Percentiles rank a stretch among this genome's conserved stretches.
phyloP scores from a whole-genome alignment of 2,797 vertebrate genomes.

The Onychomys arenicola region DNA sequence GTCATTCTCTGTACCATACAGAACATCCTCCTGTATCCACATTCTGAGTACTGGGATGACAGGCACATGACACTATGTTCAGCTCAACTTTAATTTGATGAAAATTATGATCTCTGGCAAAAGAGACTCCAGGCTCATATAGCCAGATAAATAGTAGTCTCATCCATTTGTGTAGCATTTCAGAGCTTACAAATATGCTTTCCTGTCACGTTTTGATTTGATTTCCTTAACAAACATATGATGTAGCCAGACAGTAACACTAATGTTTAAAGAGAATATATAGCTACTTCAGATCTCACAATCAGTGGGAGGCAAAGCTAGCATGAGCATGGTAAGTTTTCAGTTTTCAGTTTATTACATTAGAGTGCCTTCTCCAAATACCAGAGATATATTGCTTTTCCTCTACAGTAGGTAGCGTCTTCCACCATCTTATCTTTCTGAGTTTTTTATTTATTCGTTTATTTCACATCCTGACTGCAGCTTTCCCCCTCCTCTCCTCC shows the following conservation, averaged over 20 bases:
- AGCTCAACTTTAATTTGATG: constrained; percentile 15
- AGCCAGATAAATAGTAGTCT: constrained; percentile 20
- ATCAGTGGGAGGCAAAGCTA: neutral
- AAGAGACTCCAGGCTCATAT: constrained; percentile 22
- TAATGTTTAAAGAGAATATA: constrained; percentile 45
- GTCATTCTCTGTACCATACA: neutral
- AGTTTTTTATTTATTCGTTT: neutral
- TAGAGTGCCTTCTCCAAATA: constrained; percentile 3
- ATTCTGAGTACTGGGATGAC: neutral
- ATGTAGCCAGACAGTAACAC: constrained; percentile 54
- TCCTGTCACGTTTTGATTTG: constrained; percentile 51
- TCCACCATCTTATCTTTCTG: constrained; percentile 2
- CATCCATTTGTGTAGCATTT: constrained; percentile 17
- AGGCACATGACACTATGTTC: neutral
- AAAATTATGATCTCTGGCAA: constrained; percentile 15
- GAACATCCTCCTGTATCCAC: neutral
- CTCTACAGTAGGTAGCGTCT: neutral
- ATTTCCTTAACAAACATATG: constrained; percentile 58
- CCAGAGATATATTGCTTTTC: neutral
- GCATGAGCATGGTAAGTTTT: constrained; percentile 10
- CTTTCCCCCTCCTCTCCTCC: neutral
- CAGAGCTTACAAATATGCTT: constrained; percentile 38
- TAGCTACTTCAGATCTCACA: constrained; percentile 1
- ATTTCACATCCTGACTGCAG: neutral
- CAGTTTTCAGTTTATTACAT: constrained; percentile 4